Conservation (phyloP, 2,113 vertebrate species). For the Neolamprologus fasciatus region DNA sequence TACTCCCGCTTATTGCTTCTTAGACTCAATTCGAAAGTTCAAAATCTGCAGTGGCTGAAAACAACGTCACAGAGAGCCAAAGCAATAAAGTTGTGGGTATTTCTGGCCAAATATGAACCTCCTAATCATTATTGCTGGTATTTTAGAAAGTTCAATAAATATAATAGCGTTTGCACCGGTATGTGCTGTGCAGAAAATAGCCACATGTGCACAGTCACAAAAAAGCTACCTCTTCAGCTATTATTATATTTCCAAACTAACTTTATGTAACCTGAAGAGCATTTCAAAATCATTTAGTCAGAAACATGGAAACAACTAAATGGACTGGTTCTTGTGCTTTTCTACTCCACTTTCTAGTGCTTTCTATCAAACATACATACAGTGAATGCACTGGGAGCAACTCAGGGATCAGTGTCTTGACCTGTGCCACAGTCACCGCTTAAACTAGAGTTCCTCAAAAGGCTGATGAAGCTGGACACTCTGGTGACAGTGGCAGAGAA, state of each 20-base stretch:
- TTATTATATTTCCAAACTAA: not conserved
- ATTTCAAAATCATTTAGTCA: not conserved
- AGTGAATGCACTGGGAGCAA: not conserved
- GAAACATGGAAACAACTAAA: not conserved
- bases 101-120: not conserved
- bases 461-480: not conserved
- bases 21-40: not conserved
- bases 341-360: not conserved
- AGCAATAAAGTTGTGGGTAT: not conserved
- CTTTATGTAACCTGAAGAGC: not conserved
- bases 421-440: not conserved
- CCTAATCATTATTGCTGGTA: not conserved
- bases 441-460: not conserved
- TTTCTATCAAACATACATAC: not conserved
- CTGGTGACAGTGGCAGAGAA: not conserved
- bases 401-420: not conserved
- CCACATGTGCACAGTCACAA: not conserved
- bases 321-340: not conserved
- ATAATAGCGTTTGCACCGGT: not conserved
- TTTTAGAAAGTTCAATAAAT: not conserved
- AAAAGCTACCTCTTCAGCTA: not conserved
- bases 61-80: not conserved
- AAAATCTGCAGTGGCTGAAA: not conserved
- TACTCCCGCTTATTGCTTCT: not conserved
- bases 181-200: not conserved